Percentiles rank a stretch among this genome's conserved stretches.
Evolutionary conservation across 2,113 vertebrate species (phyloP).

Genomic region (Girardinichthys multiradiatus): DNA sequence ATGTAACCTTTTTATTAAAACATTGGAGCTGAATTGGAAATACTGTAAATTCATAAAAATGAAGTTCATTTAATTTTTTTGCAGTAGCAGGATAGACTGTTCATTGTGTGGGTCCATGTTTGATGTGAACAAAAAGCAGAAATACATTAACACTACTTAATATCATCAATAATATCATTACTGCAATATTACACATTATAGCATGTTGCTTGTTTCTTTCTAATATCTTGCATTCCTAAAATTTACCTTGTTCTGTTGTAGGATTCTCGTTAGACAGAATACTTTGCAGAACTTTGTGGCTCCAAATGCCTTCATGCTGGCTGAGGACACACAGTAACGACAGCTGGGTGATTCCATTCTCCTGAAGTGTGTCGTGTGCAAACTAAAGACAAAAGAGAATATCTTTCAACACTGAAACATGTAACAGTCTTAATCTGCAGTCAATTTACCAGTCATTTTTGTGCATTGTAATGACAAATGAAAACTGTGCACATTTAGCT

Average conservation of each 20-base stretch:
- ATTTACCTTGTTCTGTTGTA: constrained; percentile 84
- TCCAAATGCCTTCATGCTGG: constrained; percentile 89
- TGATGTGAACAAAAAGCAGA: no score
- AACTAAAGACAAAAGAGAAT: constrained; percentile 73
- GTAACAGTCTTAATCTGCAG: neutral
- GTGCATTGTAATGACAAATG: neutral
- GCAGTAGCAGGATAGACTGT: no score
- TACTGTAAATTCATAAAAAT: no score
- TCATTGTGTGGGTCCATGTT: no score
- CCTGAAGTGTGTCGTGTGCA: constrained; percentile 86
- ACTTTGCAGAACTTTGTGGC: constrained; percentile 81
- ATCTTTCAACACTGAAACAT: neutral
- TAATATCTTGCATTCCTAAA: neutral
- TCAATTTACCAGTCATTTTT: neutral
- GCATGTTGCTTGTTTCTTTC: neutral
- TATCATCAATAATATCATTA: neutral
- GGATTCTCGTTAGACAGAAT: constrained; percentile 84
- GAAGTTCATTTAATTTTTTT: no score
- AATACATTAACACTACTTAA: neutral
- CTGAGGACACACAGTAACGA: constrained; percentile 83
- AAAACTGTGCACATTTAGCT: neutral
- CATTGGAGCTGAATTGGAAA: no score
- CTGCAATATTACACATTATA: no score
- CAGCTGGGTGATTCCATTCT: constrained; percentile 87
- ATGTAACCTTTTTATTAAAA: no score